Percentiles rank a stretch among this genome's conserved stretches.
phyloP scores from a whole-genome alignment of 1,140 invertebrate genomes.

The Caenorhabditis inopinata region DNA sequence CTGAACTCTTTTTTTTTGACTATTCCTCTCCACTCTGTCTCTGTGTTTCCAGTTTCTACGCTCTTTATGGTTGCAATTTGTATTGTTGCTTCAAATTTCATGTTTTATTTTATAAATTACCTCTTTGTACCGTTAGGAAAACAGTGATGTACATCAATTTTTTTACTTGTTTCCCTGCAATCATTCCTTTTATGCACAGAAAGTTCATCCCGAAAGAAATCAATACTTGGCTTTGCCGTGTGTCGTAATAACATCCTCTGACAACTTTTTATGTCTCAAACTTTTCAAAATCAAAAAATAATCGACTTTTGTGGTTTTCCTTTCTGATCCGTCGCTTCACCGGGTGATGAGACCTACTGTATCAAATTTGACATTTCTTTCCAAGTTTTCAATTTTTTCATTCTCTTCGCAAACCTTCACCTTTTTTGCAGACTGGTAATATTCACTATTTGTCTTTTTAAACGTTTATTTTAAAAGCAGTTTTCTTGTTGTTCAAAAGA shows the following conservation, averaged over 20 bases:
- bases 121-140: conserved; percentile 4
- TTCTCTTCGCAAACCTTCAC: conserved; percentile 11
- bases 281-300: neutral
- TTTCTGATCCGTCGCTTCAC: conserved; percentile 9
- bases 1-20: neutral
- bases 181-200: conserved; percentile 22
- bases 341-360: conserved; percentile 30
- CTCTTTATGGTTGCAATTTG: neutral
- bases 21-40: too few species aligned
- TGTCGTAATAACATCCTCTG: neutral
- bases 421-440: conserved; percentile 37
- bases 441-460: conserved; percentile 1
- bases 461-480: neutral
- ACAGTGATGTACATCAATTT: neutral
- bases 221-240: neutral
- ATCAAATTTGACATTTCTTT: neutral
- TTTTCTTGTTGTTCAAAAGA: conserved; percentile 16
- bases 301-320: neutral
- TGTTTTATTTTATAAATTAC: neutral
- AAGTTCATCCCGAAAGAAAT: neutral
- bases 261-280: neutral
- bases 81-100: neutral
- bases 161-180: neutral
- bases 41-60: neutral
- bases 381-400: too few species aligned